These are phyloP conservation scores for Rotaria macrura DNA, from an alignment of 2,888 invertebrate species.

Conservation along the genomic window DNA sequence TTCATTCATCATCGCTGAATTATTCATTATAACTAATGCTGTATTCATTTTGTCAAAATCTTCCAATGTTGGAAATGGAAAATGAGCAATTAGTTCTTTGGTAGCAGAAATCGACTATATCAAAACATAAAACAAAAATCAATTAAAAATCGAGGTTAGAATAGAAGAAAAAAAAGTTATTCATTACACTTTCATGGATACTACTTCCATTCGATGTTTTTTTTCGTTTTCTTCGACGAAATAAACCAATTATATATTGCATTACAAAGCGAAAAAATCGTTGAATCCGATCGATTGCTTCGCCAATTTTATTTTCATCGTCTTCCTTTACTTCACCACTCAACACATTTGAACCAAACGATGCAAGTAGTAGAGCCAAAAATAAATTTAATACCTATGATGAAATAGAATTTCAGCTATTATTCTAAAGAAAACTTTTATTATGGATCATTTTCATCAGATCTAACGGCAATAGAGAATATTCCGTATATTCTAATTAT, in stretches of 20 bases:
- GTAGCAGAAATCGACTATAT: not conserved
- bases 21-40: not conserved
- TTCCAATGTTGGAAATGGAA: not conserved
- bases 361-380: slow-evolving; percentile 96
- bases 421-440: too few species aligned
- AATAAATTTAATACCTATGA: slow-evolving; percentile 74
- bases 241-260: not conserved
- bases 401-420: not conserved
- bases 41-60: not conserved
- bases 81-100: not conserved
- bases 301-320: slow-evolving; percentile 83
- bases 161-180: not conserved
- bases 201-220: not conserved
- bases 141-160: too few species aligned
- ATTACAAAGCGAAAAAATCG: not conserved
- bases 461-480: too few species aligned
- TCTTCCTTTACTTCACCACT: slow-evolving; percentile 69
- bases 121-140: not conserved
- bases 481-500: too few species aligned
- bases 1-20: not conserved
- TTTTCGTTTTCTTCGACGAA: not conserved
- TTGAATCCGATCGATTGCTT: slow-evolving; percentile 52
- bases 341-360: slow-evolving; percentile 90
- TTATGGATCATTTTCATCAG: too few species aligned
- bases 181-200: not conserved